Evolutionary conservation across 2,888 invertebrate species (phyloP).

Genomic region (Abrostola triplasia): DNA sequence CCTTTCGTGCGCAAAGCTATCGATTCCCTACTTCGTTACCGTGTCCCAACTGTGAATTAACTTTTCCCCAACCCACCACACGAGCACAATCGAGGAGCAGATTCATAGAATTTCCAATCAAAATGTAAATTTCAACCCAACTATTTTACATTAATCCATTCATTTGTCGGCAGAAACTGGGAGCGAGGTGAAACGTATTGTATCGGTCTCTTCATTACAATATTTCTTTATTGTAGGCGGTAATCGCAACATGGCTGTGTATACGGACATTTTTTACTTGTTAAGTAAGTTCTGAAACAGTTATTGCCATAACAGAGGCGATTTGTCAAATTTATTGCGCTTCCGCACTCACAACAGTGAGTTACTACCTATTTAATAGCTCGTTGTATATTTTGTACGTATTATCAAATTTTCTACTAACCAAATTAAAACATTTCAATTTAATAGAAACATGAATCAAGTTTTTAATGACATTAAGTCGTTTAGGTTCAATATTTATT

Average conservation of each 20-base stretch:
- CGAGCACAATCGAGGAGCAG: conserved; percentile 62
- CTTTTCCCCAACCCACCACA: conserved; percentile 61
- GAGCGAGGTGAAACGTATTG: conserved; percentile 50
- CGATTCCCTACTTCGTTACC: conserved; percentile 53
- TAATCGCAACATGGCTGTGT: conserved; percentile 37
- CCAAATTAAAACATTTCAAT: no score
- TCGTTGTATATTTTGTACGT: conserved; percentile 55
- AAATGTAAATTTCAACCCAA: conserved; percentile 77
- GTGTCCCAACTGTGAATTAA: conserved; percentile 65
- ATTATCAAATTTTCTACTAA: conserved; percentile 49
- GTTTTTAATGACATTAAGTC: no score
- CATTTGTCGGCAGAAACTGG: conserved; percentile 44
- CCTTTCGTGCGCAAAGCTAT: conserved; percentile 45
- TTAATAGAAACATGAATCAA: no score
- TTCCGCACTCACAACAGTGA: conserved; percentile 60
- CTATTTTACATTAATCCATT: conserved; percentile 69
- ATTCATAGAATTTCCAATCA: conserved; percentile 77
- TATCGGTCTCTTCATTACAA: conserved; percentile 38
- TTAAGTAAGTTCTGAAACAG: conserved; percentile 65
- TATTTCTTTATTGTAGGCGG: conserved; percentile 37
- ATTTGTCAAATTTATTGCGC: conserved; percentile 71
- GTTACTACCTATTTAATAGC: conserved; percentile 65
- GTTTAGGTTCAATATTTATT: no score
- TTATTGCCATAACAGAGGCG: conserved; percentile 69
- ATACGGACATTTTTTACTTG: conserved; percentile 57